phyloP scores from a whole-genome alignment of 2,888 invertebrate genomes.

The Drosophila neonasuta region DNA sequence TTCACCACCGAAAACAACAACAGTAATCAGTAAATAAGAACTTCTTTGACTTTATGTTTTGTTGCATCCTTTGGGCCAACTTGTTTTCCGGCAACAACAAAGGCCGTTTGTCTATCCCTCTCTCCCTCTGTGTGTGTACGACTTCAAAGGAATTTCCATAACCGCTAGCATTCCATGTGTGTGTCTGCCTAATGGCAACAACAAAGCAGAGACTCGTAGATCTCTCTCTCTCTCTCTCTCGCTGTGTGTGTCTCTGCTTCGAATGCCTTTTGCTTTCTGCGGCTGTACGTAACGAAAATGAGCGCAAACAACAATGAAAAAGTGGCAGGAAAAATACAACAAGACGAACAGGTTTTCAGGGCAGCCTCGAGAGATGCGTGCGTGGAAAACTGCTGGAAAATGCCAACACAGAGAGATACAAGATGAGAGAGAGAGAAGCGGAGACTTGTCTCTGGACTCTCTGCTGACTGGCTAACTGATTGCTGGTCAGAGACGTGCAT shows the following conservation, averaged over 20 bases:
- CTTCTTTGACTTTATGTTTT: slow-evolving; percentile 46
- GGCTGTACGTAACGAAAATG: slow-evolving; percentile 71
- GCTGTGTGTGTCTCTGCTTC: slow-evolving; percentile 29
- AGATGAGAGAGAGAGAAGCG: slow-evolving; percentile 1
- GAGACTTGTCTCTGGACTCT: background rate
- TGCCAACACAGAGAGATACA: slow-evolving; percentile 26
- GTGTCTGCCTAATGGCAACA: slow-evolving; percentile 55
- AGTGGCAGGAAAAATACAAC: slow-evolving; percentile 62
- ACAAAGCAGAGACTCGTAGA: slow-evolving; percentile 49
- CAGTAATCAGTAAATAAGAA: slow-evolving; percentile 23
- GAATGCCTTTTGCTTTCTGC: slow-evolving; percentile 72
- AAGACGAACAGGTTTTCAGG: slow-evolving; percentile 65
- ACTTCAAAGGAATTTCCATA: slow-evolving; percentile 74
- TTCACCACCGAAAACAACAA: slow-evolving; percentile 57
- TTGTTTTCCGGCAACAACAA: slow-evolving; percentile 53
- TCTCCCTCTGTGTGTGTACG: slow-evolving; percentile 31
- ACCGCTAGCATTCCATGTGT: slow-evolving; percentile 70
- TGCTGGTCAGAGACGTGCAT: slow-evolving; percentile 47
- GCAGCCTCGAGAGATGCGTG: slow-evolving; percentile 47
- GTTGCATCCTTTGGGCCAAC: slow-evolving; percentile 47
- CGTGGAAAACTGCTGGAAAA: slow-evolving; percentile 63
- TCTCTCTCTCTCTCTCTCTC: slow-evolving; percentile 11
- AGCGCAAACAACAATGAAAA: slow-evolving; percentile 66
- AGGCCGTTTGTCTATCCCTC: slow-evolving; percentile 29
- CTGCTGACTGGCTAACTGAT: slow-evolving; percentile 13